Percentiles rank a stretch among this genome's conserved stretches.
phyloP scores from a whole-genome alignment of 2,797 vertebrate species.

The Petrocephalus sullivani region DNA sequence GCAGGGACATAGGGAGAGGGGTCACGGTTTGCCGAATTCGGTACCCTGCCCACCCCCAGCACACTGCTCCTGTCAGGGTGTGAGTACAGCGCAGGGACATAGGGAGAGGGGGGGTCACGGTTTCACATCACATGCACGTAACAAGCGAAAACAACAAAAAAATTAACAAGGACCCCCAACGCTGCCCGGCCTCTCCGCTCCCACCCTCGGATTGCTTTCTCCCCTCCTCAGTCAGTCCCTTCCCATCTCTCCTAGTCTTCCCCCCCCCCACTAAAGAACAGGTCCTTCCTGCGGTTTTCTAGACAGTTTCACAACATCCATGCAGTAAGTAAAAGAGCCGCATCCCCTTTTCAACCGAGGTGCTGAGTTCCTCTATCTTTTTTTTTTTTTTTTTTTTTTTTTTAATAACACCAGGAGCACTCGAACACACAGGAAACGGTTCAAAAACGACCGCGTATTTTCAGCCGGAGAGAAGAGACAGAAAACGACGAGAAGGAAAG shows the following conservation, averaged over 20 bases:
- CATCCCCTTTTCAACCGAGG: constrained; percentile 63
- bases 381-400: constrained; percentile 46
- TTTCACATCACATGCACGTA: constrained; percentile 55
- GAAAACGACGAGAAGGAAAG: constrained; percentile 58
- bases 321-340: constrained; percentile 74
- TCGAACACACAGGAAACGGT: constrained; percentile 78
- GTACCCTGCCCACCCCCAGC: constrained; percentile 34
- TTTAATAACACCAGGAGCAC: constrained; percentile 88
- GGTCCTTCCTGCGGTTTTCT: constrained; percentile 81
- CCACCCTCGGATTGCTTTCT: background rate
- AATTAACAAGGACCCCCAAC: constrained; percentile 26
- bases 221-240: constrained; percentile 54
- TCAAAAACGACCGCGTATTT: constrained; percentile 55
- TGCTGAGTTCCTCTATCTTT: constrained; percentile 61
- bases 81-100: constrained; percentile 68
- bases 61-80: constrained; percentile 53
- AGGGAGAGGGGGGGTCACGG: constrained; percentile 43
- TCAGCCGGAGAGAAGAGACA: constrained; percentile 58
- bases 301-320: constrained; percentile 90
- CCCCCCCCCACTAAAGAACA: constrained; percentile 56
- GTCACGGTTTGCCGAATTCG: constrained; percentile 33
- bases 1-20: constrained; percentile 56
- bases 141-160: constrained; percentile 62
- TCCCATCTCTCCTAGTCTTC: constrained; percentile 47
- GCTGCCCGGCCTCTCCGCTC: background rate